Conservation (phyloP, 2,113 vertebrate genomes). For the Ia io region DNA sequence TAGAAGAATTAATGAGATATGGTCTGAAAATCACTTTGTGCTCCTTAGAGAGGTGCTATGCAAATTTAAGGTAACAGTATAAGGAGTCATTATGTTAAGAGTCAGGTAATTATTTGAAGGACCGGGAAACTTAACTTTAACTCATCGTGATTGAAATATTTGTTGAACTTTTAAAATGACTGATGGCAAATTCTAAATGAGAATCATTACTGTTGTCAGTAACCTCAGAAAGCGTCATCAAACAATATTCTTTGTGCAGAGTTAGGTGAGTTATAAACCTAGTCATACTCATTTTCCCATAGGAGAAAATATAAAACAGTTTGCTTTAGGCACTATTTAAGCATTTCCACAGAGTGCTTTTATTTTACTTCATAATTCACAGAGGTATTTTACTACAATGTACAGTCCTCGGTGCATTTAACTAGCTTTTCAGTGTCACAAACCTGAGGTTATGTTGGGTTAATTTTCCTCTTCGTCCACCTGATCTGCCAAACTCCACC, state of each 20-base stretch:
- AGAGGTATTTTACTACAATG: slow-evolving; percentile 14
- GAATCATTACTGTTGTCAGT: neutral
- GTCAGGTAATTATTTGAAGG: slow-evolving; percentile 22
- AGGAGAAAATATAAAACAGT: slow-evolving; percentile 54
- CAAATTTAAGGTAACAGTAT: slow-evolving; percentile 18
- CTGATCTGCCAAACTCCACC: neutral
- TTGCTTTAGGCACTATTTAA: slow-evolving; percentile 17
- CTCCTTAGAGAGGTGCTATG: neutral
- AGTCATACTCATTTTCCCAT: slow-evolving; percentile 34
- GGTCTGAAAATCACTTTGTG: neutral
- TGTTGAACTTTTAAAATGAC: slow-evolving; percentile 24
- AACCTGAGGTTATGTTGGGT: slow-evolving; percentile 48
- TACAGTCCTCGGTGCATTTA: neutral
- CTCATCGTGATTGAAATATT: neutral
- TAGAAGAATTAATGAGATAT: slow-evolving; percentile 42
- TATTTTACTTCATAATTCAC: slow-evolving; percentile 30
- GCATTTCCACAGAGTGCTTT: slow-evolving; percentile 26
- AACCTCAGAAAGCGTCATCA: neutral
- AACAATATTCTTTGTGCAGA: neutral
- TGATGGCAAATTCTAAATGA: neutral
- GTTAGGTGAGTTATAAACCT: neutral
- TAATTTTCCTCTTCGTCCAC: slow-evolving; percentile 33
- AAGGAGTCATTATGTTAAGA: slow-evolving; percentile 2
- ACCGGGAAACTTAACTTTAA: neutral
- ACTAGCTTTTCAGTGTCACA: slow-evolving; percentile 47